A percentile compares a stretch with the other conserved stretches of the same genome.
phyloP scores from a whole-genome alignment of 2,888 invertebrate species.

The Hirtodrosophila trivittata region DNA sequence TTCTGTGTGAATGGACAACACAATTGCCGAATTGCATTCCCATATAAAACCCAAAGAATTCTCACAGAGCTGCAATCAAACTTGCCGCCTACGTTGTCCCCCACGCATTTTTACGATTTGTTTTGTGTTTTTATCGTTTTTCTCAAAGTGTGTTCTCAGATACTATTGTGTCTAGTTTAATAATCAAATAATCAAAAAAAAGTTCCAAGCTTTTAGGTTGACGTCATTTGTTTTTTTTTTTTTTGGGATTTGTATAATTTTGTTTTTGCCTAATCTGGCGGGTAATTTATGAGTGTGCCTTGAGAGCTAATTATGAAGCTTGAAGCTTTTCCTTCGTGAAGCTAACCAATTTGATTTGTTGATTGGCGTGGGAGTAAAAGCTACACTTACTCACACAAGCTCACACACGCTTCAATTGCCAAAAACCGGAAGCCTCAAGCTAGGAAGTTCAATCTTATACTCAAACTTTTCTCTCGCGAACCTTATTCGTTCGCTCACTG shows the following conservation, averaged over 20 bases:
- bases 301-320: constrained; percentile 46
- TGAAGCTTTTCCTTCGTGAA: constrained; percentile 28
- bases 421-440: too few species aligned
- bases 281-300: constrained; percentile 51
- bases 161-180: constrained; percentile 37
- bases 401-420: neutral
- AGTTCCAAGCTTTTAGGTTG: constrained; percentile 40
- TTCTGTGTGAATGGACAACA: constrained; percentile 10
- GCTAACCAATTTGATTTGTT: constrained; percentile 35
- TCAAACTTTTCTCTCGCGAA: too few species aligned
- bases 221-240: constrained; percentile 50
- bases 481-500: too few species aligned
- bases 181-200: constrained; percentile 31
- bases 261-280: constrained; percentile 50
- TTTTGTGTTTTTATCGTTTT: constrained; percentile 7
- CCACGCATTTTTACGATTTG: constrained; percentile 29
- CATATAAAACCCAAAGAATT: constrained; percentile 2
- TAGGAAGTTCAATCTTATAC: too few species aligned
- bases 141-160: constrained; percentile 9
- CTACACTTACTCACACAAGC: constrained; percentile 1
- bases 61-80: neutral
- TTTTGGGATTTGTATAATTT: constrained; percentile 8
- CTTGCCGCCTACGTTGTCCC: constrained; percentile 14
- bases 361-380: constrained; percentile 44
- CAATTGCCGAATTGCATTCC: constrained; percentile 16